Conservation (phyloP, 1,140 invertebrate species). For the Grapholita molesta region DNA sequence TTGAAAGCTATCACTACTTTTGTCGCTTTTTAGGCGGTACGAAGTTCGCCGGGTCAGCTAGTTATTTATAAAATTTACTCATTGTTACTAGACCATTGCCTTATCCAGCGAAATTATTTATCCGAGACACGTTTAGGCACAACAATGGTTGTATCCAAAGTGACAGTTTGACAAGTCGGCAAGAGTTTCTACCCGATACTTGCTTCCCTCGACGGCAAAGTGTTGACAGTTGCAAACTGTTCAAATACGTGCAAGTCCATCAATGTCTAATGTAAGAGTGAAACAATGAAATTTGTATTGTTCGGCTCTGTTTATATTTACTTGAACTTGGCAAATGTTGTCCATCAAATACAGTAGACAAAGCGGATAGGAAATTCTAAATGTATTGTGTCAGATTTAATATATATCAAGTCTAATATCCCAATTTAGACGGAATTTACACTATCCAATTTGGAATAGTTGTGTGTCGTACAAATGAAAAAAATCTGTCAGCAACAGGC, state of each 20-base stretch:
- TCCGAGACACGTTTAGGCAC: background rate
- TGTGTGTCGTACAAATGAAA: no score
- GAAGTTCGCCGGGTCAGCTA: no score
- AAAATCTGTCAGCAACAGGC: no score
- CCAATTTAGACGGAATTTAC: no score
- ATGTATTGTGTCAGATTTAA: no score
- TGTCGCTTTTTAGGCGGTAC: no score
- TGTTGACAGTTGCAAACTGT: background rate
- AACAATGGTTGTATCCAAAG: background rate
- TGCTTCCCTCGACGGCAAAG: background rate
- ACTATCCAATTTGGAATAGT: no score
- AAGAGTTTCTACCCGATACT: background rate
- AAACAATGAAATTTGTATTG: background rate
- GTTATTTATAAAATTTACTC: no score
- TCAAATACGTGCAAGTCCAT: background rate
- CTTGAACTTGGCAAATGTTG: background rate
- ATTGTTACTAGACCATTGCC: no score
- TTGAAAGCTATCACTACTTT: no score
- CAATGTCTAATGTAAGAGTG: background rate
- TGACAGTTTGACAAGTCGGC: background rate
- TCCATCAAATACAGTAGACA: background rate
- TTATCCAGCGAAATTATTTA: no score
- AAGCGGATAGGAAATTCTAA: background rate
- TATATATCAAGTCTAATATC: no score
- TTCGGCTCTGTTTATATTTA: background rate